These are phyloP conservation scores for Aramus guarauna DNA, from an alignment of 2,113 vertebrate species.

Conservation along the genomic window DNA sequence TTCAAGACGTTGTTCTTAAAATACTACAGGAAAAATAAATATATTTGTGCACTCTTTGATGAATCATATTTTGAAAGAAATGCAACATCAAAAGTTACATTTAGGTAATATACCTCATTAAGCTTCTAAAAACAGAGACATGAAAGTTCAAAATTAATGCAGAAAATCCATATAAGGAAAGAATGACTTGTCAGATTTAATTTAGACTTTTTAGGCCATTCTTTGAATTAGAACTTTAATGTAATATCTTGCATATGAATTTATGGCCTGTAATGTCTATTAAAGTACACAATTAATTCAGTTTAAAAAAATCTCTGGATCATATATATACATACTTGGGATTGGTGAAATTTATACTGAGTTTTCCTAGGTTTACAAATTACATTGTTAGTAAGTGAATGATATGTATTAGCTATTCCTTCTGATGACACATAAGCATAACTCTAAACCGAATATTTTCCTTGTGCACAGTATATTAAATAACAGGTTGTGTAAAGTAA, in stretches of 20 bases:
- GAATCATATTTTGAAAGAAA: not conserved
- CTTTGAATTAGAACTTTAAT: not conserved
- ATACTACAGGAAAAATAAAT: not conserved
- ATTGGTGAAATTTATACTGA: not conserved
- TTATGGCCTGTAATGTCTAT: not conserved
- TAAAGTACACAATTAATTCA: not conserved
- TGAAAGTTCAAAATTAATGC: slow-evolving; percentile 5
- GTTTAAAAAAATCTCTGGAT: not conserved
- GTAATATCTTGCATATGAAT: not conserved
- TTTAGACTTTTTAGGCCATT: not conserved
- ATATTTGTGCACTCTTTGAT: not conserved
- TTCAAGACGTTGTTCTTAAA: not conserved
- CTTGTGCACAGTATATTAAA: not conserved
- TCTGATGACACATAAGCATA: not conserved
- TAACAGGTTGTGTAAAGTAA: not conserved
- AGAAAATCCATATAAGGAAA: not conserved
- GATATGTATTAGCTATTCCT: not conserved
- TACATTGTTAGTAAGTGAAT: not conserved
- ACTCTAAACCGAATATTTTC: not conserved
- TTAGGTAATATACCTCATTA: slow-evolving; percentile 7
- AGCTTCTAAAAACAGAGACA: not conserved
- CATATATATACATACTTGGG: not conserved
- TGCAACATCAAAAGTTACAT: not conserved
- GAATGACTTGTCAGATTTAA: not conserved
- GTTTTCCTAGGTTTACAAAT: not conserved